Evolutionary conservation across 2,888 invertebrate genomes (phyloP).

Genomic region (Zhuqinia jingwanae): DNA sequence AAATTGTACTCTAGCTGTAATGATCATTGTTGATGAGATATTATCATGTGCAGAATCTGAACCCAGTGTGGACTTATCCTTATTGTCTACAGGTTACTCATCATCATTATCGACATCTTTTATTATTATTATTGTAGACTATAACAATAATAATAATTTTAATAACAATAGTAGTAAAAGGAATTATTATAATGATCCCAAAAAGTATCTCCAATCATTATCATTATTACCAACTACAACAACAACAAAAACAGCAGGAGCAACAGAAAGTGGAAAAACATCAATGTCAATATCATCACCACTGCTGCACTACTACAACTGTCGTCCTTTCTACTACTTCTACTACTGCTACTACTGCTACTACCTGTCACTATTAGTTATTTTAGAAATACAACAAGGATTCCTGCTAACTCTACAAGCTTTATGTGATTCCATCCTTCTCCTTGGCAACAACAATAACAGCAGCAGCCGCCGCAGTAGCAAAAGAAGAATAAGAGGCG

Average conservation of each 20-base stretch:
- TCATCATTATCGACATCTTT: neutral
- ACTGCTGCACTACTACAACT: neutral
- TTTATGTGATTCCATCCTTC: conserved; percentile 42
- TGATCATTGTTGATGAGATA: conserved; percentile 9
- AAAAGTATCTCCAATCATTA: neutral
- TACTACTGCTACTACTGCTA: neutral
- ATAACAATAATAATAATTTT: neutral
- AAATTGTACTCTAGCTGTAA: conserved; percentile 15
- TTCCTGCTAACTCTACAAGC: conserved; percentile 2
- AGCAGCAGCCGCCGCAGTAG: no score
- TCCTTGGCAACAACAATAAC: neutral
- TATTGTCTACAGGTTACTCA: neutral
- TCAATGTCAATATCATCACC: conserved; percentile 16
- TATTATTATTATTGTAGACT: neutral
- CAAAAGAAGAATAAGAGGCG: no score
- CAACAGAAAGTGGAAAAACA: no score
- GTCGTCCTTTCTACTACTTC: conserved; percentile 2
- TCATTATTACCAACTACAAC: no score
- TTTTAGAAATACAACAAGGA: neutral
- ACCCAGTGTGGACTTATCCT: neutral
- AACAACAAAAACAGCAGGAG: no score
- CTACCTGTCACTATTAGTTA: conserved; percentile 2
- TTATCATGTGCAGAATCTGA: no score
- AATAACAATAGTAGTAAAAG: conserved; percentile 1
- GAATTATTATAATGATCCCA: conserved; percentile 26